Evolutionary conservation across 2,888 invertebrate genomes (phyloP), one percentile per base, ranked within the genome.

Genomic region (Zonitis immaculata): DNA sequence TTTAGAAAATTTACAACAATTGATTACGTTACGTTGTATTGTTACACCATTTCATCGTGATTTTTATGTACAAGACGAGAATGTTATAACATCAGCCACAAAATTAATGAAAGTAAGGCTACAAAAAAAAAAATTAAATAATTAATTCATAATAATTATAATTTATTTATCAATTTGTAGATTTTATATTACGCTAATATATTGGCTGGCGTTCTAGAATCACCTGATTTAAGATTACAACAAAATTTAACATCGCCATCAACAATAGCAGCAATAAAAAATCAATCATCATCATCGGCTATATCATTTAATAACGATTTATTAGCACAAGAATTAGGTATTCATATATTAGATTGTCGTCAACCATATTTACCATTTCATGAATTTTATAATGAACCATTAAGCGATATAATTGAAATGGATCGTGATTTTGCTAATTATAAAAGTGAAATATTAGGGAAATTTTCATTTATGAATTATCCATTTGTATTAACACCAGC

Each of bases 341-440:
- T 92, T 61, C 84, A 86, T 69, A 82, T 87, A 18, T 76, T 91
- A 67, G 91, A 95, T 71, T 89, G 91, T 71, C 84, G 93, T 45
- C 84, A 84, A 69, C 95, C 95, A 30, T 82, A 85, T 66, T 81
- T 96, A 71, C 85, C 91, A 51, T 91, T 89, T 69, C 86, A 88
- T 59, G 95, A 95, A 68, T 96, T 96, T 78, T 93, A 95, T 76
- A 95, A 96, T 74, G 95, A 96, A 75, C 88, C 91, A 1, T 80
- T 95, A 45, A 94, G 94, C 77, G 95, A 95, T 74, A 86, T 86
- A 51, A 87, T 96, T 58, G 93, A 94, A 79, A 94, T 95, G 89
- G 93, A 95, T 74, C 86, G 88, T 70, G 95, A 96, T 77, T 95
- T 93, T 78, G 87, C 92, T 45, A 88, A 90, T 73, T 95, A 89